Evolutionary conservation across 1,140 invertebrate genomes (phyloP).

Genomic region (Homalodisca vitripennis): DNA sequence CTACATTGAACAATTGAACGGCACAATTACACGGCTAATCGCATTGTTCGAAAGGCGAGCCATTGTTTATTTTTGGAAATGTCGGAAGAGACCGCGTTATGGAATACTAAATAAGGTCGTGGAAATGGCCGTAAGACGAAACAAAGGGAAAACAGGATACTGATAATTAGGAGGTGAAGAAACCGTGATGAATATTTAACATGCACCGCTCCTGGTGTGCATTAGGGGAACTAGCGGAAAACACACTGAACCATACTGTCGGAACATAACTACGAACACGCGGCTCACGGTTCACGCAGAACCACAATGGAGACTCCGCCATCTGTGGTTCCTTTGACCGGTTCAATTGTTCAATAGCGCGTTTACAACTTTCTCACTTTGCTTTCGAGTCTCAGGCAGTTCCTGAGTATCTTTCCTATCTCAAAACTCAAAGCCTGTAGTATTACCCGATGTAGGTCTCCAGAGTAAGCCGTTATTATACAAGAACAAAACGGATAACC

Average conservation of each 20-base stretch:
- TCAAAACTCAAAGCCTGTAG: too few species aligned
- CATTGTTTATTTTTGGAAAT: slow-evolving; percentile 29
- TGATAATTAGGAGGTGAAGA: slow-evolving; percentile 31
- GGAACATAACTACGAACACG: neutral
- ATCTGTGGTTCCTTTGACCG: too few species aligned
- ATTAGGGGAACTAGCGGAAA: slow-evolving; percentile 26
- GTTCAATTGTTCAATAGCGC: too few species aligned
- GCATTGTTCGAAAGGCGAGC: neutral
- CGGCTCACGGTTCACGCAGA: too few species aligned
- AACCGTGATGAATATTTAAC: slow-evolving; percentile 32
- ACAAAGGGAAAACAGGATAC: slow-evolving; percentile 30
- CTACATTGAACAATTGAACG: slow-evolving; percentile 19
- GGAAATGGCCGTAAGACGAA: slow-evolving; percentile 25
- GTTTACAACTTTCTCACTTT: too few species aligned
- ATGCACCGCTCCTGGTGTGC: slow-evolving; percentile 28
- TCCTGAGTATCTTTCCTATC: too few species aligned
- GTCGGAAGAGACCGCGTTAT: slow-evolving; percentile 26
- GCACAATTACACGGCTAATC: slow-evolving; percentile 8
- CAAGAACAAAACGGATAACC: too few species aligned
- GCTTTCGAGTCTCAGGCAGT: too few species aligned
- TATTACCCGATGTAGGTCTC: too few species aligned
- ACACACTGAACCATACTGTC: slow-evolving; percentile 16
- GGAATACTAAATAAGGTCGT: slow-evolving; percentile 29
- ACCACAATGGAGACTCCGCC: too few species aligned
- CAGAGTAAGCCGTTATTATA: too few species aligned